Evolutionary conservation across 2,888 invertebrate genomes (phyloP).

Genomic region (Iselma pallidipennis): DNA sequence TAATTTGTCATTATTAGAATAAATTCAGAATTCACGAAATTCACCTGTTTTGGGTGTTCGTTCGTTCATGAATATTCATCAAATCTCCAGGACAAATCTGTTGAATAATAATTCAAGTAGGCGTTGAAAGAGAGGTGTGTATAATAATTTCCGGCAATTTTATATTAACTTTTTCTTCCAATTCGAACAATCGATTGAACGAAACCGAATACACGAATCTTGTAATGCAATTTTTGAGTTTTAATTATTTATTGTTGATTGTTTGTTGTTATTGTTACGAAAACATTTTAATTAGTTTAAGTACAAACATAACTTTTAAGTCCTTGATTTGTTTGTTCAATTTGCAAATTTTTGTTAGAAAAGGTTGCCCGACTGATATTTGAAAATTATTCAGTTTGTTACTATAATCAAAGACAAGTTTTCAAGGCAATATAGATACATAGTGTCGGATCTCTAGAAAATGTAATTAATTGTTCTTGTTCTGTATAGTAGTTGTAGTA

Average conservation of each 20-base stretch:
- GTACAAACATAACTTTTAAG: too few species aligned
- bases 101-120: background rate
- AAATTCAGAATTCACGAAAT: background rate
- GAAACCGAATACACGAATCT: too few species aligned
- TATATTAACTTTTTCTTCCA: too few species aligned
- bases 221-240: too few species aligned
- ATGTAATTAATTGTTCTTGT: slow-evolving; percentile 3
- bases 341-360: background rate
- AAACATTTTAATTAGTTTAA: too few species aligned
- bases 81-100: background rate
- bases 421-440: background rate
- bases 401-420: background rate
- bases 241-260: too few species aligned
- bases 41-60: slow-evolving; percentile 2
- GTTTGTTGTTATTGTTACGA: too few species aligned
- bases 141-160: background rate
- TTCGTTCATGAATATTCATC: background rate
- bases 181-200: too few species aligned
- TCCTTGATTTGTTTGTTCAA: too few species aligned
- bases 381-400: background rate
- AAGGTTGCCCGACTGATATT: background rate
- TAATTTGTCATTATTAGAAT: background rate
- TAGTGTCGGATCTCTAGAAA: slow-evolving; percentile 1
- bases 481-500: background rate
- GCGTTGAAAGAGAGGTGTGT: background rate